These are phyloP conservation scores for Diachasmimorpha longicaudata DNA, from an alignment of 1,140 invertebrate species.

Conservation along the genomic window DNA sequence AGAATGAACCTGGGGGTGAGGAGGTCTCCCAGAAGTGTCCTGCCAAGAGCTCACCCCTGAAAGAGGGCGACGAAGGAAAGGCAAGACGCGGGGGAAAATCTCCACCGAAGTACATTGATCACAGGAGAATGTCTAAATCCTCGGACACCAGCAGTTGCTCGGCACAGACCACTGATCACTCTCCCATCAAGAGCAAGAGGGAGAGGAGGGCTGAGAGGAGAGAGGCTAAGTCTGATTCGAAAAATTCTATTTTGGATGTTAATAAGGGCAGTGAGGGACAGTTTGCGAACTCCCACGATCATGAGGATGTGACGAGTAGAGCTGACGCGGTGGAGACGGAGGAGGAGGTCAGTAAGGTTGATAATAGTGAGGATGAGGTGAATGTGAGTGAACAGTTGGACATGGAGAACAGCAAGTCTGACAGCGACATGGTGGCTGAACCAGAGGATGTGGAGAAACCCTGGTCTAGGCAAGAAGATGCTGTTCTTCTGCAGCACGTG, in stretches of 20 bases:
- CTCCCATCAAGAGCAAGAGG: slow-evolving; percentile 43
- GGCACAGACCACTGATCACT: slow-evolving; percentile 27
- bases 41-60: slow-evolving; percentile 47
- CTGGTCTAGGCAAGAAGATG: slow-evolving; percentile 59
- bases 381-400: slow-evolving; percentile 27
- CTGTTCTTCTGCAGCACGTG: slow-evolving; percentile 52
- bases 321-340: neutral
- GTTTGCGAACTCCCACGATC: neutral
- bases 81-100: slow-evolving; percentile 44
- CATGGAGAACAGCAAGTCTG: slow-evolving; percentile 5
- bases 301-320: neutral
- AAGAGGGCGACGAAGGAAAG: slow-evolving; percentile 52
- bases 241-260: slow-evolving; percentile 12
- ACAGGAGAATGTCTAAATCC: slow-evolving; percentile 37
- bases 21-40: slow-evolving; percentile 42
- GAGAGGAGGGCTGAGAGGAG: slow-evolving; percentile 48
- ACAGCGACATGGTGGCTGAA: slow-evolving; percentile 37
- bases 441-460: slow-evolving; percentile 33
- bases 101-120: slow-evolving; percentile 45
- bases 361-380: slow-evolving; percentile 29
- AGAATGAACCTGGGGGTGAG: slow-evolving; percentile 46
- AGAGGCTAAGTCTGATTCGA: slow-evolving; percentile 38
- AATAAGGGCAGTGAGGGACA: neutral
- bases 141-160: slow-evolving; percentile 29
- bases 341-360: neutral